Conservation (phyloP, 1,140 invertebrate species). For the Dendrolimus punctatus region DNA sequence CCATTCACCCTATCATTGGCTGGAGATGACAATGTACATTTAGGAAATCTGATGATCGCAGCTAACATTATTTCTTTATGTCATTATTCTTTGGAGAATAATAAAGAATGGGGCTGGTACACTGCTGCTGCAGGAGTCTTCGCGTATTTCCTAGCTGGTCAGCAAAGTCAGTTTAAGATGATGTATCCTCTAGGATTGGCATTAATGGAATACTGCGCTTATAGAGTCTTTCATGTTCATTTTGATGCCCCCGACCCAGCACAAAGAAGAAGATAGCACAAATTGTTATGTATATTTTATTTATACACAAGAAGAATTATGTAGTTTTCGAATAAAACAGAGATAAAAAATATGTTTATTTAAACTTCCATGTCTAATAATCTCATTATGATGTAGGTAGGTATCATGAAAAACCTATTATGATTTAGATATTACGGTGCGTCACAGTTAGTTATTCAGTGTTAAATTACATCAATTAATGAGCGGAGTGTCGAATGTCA, state of each 20-base stretch:
- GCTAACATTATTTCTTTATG: slow-evolving; percentile 44
- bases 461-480: too few relatives aligned
- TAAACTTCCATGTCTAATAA: too few relatives aligned
- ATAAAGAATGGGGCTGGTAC: slow-evolving; percentile 46
- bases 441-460: too few relatives aligned
- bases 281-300: not conserved
- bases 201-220: slow-evolving; percentile 45
- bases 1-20: slow-evolving; percentile 41
- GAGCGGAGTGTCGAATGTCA: too few relatives aligned
- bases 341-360: too few relatives aligned
- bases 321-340: too few relatives aligned
- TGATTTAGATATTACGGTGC: too few relatives aligned
- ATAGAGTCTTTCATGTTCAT: slow-evolving; percentile 31
- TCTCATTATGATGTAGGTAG: too few relatives aligned
- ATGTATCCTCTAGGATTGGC: slow-evolving; percentile 41
- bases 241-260: slow-evolving; percentile 7
- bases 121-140: slow-evolving; percentile 40
- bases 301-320: too few relatives aligned
- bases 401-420: too few relatives aligned
- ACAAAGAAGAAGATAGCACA: not conserved
- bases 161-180: slow-evolving; percentile 22
- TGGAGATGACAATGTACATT: slow-evolving; percentile 32
- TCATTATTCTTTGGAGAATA: slow-evolving; percentile 31
- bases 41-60: slow-evolving; percentile 44
- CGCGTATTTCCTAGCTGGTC: slow-evolving; percentile 37